phyloP scores from a whole-genome alignment of 2,888 invertebrate genomes.

The Drosophila bunnanda region DNA sequence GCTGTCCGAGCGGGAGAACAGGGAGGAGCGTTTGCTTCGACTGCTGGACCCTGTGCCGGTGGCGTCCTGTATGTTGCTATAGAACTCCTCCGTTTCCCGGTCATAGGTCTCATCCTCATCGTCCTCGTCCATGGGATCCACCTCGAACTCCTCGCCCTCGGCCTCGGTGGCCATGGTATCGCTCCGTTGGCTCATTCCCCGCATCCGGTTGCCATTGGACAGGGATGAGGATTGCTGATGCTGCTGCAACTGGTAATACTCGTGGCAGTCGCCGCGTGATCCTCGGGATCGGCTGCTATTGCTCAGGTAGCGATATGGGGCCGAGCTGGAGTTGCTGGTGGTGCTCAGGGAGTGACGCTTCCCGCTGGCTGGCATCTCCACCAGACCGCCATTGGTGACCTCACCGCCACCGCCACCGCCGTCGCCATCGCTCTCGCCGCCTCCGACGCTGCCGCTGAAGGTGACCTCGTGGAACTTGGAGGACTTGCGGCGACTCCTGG shows the following conservation, averaged over 20 bases:
- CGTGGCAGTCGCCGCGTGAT: slow-evolving; percentile 60
- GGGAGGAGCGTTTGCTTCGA: slow-evolving; percentile 83
- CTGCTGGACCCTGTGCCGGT: slow-evolving; percentile 69
- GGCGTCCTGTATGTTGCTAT: slow-evolving; percentile 83
- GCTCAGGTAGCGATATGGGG: slow-evolving; percentile 67
- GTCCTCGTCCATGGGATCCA: slow-evolving; percentile 68
- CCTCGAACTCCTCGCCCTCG: slow-evolving; percentile 71
- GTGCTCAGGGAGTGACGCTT: slow-evolving; percentile 70
- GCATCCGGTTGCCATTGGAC: slow-evolving; percentile 58
- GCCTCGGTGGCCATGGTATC: slow-evolving; percentile 75
- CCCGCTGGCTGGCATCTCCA: background rate
- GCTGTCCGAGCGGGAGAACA: slow-evolving; percentile 84
- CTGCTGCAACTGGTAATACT: slow-evolving; percentile 65
- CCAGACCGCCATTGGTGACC: background rate
- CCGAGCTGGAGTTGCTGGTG: slow-evolving; percentile 63
- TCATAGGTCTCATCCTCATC: slow-evolving; percentile 77
- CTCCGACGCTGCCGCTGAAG: slow-evolving; percentile 81
- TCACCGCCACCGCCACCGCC: slow-evolving; percentile 14
- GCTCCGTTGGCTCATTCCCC: slow-evolving; percentile 56
- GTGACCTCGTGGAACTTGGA: slow-evolving; percentile 81
- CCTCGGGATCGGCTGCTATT: slow-evolving; percentile 60
- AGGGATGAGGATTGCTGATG: slow-evolving; percentile 52
- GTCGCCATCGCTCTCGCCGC: slow-evolving; percentile 74
- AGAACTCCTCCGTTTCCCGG: slow-evolving; percentile 83
- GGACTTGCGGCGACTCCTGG: slow-evolving; percentile 70